Percentiles rank a stretch among this genome's conserved stretches.
Conservation (phyloP, 2,888 invertebrate genomes). For the Eudemis profundana region DNA sequence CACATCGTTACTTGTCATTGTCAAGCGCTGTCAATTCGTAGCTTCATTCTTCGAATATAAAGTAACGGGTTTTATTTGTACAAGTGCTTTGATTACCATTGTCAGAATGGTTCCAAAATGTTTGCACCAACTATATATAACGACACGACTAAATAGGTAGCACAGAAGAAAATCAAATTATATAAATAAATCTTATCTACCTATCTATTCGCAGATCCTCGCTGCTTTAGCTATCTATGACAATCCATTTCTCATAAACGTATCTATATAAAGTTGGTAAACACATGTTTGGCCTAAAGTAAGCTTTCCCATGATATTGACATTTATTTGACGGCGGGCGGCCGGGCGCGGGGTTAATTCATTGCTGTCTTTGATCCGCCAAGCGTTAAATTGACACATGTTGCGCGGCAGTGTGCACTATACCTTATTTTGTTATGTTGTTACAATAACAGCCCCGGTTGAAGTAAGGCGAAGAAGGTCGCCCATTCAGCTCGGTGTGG, state of each 20-base stretch:
- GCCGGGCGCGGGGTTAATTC: slow-evolving; percentile 42
- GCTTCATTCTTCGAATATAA: background rate
- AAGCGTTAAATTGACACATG: slow-evolving; percentile 75
- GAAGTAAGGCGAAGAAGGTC: slow-evolving; percentile 1
- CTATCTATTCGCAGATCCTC: too few relatives aligned
- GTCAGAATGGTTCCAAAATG: too few relatives aligned
- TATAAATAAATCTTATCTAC: too few relatives aligned
- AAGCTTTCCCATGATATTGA: slow-evolving; percentile 18
- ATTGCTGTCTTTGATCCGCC: slow-evolving; percentile 72
- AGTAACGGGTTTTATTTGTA: background rate
- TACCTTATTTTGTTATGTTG: slow-evolving; percentile 52
- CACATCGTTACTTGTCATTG: background rate
- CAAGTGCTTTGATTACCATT: too few relatives aligned
- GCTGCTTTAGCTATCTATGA: too few relatives aligned
- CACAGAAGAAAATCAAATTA: too few relatives aligned
- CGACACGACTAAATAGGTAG: too few relatives aligned
- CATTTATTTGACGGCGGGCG: slow-evolving; percentile 29
- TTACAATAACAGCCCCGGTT: slow-evolving; percentile 18
- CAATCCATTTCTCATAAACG: background rate
- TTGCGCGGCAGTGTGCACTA: slow-evolving; percentile 64
- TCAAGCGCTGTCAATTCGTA: background rate
- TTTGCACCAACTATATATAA: too few relatives aligned
- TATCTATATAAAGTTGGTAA: background rate
- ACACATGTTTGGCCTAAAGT: background rate
- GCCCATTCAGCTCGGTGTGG: background rate